Evolutionary conservation across 2,888 invertebrate genomes (phyloP).

Genomic region (Ephialtes manifestator): DNA sequence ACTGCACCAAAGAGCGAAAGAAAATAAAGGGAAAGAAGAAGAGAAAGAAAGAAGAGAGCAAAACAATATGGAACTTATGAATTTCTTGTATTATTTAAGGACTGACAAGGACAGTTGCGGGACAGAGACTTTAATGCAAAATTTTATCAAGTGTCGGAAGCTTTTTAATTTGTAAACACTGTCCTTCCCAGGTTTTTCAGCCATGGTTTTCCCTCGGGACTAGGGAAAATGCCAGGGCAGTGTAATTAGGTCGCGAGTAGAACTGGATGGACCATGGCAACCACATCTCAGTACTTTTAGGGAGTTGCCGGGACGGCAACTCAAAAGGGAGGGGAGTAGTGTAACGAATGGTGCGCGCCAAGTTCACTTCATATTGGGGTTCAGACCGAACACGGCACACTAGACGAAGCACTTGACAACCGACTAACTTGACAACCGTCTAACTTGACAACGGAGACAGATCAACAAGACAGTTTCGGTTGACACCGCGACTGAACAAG

Average conservation of each 20-base stretch:
- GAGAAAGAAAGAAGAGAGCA: too few species aligned
- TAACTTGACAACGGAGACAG: too few species aligned
- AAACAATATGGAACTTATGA: too few species aligned
- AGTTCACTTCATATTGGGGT: too few species aligned
- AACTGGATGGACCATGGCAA: slow-evolving; percentile 27
- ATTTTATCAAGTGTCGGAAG: neutral
- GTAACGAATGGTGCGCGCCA: neutral
- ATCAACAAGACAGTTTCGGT: too few species aligned
- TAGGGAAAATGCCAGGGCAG: slow-evolving; percentile 4
- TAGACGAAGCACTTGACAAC: too few species aligned
- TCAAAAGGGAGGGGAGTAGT: neutral
- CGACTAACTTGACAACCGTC: too few species aligned
- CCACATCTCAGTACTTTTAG: slow-evolving; percentile 13
- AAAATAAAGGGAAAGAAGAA: too few species aligned
- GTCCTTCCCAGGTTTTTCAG: neutral
- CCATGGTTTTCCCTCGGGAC: slow-evolving; percentile 20
- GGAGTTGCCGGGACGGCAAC: slow-evolving; percentile 15
- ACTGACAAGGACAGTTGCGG: neutral
- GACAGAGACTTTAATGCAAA: neutral
- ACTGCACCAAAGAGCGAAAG: too few species aligned
- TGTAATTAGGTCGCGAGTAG: slow-evolving; percentile 11
- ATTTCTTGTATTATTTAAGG: too few species aligned
- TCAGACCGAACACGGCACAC: too few species aligned
- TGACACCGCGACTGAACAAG: too few species aligned
- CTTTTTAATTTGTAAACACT: neutral